Percentiles rank a stretch among this genome's conserved stretches.
phyloP scores from a whole-genome alignment of 2,888 invertebrate species.

The Idaea aversata region DNA sequence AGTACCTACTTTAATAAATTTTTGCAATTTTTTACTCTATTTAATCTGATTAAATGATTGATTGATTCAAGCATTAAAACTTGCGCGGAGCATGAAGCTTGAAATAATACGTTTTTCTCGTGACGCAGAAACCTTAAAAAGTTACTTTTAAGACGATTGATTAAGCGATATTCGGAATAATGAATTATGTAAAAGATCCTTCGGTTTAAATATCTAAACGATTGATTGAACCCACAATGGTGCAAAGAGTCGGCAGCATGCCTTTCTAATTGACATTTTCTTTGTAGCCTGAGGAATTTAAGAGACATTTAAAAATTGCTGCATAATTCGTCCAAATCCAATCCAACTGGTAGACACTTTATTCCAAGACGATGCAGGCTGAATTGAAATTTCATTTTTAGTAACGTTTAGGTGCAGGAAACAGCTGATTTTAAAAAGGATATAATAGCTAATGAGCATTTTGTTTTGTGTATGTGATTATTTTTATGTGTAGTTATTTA shows the following conservation, averaged over 20 bases:
- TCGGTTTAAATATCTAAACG: conserved; percentile 8
- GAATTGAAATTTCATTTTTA: too few species aligned
- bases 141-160: conserved; percentile 21
- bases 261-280: neutral
- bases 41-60: too few species aligned
- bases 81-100: neutral
- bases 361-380: too few species aligned
- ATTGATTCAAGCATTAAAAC: neutral
- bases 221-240: conserved; percentile 13
- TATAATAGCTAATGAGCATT: too few species aligned
- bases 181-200: conserved; percentile 27
- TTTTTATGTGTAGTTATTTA: too few species aligned
- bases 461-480: too few species aligned
- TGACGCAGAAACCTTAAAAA: neutral
- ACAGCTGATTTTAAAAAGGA: too few species aligned
- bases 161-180: conserved; percentile 28
- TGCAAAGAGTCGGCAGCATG: neutral
- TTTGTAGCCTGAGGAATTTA: neutral
- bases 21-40: too few species aligned
- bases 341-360: neutral
- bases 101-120: neutral
- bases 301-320: neutral
- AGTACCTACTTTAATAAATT: too few species aligned
- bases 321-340: neutral
- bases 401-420: too few species aligned